A percentile compares a stretch with the other conserved stretches of the same genome.
Conservation (phyloP, 2,113 vertebrate species). For the Chinchilla lanigera region DNA sequence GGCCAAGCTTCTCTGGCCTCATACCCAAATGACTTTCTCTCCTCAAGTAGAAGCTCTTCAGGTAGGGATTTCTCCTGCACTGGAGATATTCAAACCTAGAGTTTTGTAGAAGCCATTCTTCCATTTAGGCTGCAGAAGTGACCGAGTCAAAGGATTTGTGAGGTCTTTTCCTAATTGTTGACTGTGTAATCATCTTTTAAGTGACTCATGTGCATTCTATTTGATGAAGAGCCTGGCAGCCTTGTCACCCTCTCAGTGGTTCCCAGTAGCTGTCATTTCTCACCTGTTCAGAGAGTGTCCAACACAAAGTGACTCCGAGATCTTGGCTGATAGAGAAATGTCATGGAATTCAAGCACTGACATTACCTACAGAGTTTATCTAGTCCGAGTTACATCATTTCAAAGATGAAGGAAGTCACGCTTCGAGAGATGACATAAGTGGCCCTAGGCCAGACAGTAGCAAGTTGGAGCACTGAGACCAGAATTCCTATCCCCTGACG, state of each 20-base stretch:
- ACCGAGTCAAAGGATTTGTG: not conserved
- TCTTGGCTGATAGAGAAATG: not conserved
- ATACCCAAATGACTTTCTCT: not conserved
- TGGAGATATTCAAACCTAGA: not conserved
- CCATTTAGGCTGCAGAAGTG: not conserved
- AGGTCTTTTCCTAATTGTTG: conserved; percentile 1
- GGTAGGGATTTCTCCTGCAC: not conserved
- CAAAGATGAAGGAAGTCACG: not conserved
- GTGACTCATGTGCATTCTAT: not conserved
- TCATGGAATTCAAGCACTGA: not conserved
- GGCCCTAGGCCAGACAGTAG: not conserved
- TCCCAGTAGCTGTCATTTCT: not conserved
- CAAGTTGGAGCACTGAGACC: not conserved
- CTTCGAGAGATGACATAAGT: not conserved
- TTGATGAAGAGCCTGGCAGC: not conserved
- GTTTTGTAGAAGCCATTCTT: conserved; percentile 21
- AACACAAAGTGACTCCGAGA: not conserved
- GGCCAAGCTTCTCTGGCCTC: not conserved
- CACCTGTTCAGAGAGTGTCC: not conserved
- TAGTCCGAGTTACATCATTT: not conserved
- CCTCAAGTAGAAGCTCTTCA: not conserved
- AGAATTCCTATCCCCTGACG: not conserved
- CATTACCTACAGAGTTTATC: not conserved
- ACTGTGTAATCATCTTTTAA: not conserved
- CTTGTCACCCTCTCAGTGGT: not conserved